Evolutionary conservation across 1,140 invertebrate species (phyloP).

Genomic region (Hyphantria cunea): DNA sequence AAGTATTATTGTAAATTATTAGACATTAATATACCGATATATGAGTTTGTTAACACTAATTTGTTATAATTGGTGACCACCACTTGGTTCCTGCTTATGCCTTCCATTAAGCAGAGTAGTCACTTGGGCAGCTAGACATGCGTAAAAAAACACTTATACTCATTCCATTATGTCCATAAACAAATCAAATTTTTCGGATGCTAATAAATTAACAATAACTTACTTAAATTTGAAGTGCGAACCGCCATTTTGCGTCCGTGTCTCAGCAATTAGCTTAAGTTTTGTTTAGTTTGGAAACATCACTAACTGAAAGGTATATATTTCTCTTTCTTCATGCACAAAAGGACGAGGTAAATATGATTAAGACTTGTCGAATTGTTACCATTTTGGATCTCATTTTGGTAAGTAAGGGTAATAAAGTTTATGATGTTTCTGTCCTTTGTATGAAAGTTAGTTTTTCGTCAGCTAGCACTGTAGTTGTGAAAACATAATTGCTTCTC

Average conservation of each 20-base stretch:
- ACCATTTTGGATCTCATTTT: constrained; percentile 58
- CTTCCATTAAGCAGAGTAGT: too few species aligned
- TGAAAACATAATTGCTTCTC: background rate
- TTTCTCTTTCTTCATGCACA: constrained; percentile 74
- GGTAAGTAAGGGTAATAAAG: constrained; percentile 64
- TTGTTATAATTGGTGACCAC: too few species aligned
- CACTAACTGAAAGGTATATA: constrained; percentile 76
- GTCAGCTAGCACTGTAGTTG: background rate
- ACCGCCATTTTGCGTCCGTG: background rate
- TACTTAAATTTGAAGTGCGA: background rate
- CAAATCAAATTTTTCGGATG: background rate
- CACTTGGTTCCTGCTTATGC: too few species aligned
- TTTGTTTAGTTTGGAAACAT: constrained; percentile 57
- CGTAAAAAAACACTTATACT: background rate
- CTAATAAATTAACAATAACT: too few species aligned
- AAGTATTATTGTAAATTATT: too few species aligned
- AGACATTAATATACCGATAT: background rate
- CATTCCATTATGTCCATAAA: background rate
- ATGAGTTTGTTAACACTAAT: too few species aligned
- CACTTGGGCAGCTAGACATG: too few species aligned
- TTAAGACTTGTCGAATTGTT: constrained; percentile 64
- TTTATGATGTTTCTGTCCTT: constrained; percentile 66
- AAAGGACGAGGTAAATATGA: constrained; percentile 78
- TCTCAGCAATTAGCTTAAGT: constrained; percentile 20
- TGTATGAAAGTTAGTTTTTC: constrained; percentile 42